Percentiles rank a stretch among this genome's conserved stretches.
phyloP scores from a whole-genome alignment of 2,113 vertebrate genomes.

The Xerus inauris region DNA sequence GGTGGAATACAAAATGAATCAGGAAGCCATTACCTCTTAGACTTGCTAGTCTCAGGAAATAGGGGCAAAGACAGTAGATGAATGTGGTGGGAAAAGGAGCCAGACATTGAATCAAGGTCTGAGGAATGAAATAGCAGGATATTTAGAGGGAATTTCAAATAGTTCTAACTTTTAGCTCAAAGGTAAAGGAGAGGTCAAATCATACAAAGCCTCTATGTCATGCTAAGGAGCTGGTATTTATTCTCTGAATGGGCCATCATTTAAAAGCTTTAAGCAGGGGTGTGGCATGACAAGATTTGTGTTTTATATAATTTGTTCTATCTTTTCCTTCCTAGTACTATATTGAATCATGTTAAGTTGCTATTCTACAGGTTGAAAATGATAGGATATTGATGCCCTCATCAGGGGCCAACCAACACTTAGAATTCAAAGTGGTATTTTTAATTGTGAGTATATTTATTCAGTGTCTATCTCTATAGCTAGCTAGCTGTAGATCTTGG shows the following conservation, averaged over 20 bases:
- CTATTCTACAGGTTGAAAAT: neutral
- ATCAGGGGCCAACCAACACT: neutral
- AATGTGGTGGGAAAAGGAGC: neutral
- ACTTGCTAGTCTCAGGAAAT: neutral
- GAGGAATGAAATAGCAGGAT: neutral
- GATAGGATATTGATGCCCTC: neutral
- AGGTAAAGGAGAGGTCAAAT: neutral
- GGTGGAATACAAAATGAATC: neutral
- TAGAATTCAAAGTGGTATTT: constrained; percentile 35
- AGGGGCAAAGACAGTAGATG: neutral
- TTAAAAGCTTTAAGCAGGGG: neutral
- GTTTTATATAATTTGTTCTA: neutral
- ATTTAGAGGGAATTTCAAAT: neutral
- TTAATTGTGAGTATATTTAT: neutral
- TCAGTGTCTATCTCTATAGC: neutral
- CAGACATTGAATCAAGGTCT: neutral
- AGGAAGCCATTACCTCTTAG: neutral
- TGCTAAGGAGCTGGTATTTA: neutral
- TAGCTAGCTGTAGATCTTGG: neutral
- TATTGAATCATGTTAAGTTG: neutral
- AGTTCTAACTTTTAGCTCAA: constrained; percentile 16
- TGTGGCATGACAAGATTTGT: neutral
- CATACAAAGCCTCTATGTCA: neutral
- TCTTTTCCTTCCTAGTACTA: neutral
- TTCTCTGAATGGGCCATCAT: neutral